These are phyloP conservation scores for Drosophila sulfurigaster DNA, from an alignment of 1,140 invertebrate genomes.

Conservation along the genomic window DNA sequence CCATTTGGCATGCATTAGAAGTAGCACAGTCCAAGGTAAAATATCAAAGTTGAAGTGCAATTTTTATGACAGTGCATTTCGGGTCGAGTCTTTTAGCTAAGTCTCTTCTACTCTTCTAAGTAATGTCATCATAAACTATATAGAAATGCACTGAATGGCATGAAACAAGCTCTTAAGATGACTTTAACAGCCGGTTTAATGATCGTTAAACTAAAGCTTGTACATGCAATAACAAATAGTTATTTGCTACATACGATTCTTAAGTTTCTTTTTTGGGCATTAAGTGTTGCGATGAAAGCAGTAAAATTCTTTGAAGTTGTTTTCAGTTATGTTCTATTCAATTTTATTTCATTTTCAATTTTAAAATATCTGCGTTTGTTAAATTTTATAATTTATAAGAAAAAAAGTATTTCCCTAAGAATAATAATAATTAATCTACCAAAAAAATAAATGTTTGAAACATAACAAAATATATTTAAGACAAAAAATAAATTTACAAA, in stretches of 20 bases:
- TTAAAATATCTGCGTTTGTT: too few relatives aligned
- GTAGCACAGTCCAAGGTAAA: conserved; percentile 65
- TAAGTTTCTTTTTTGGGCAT: too few relatives aligned
- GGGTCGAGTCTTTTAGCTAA: conserved; percentile 29
- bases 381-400: too few relatives aligned
- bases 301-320: too few relatives aligned
- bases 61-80: conserved; percentile 50
- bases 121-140: conserved; percentile 8
- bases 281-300: too few relatives aligned
- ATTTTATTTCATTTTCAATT: too few relatives aligned
- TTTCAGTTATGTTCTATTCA: too few relatives aligned
- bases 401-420: too few relatives aligned
- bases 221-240: background rate
- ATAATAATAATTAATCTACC: too few relatives aligned
- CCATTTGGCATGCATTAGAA: conserved; percentile 80
- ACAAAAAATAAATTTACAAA: too few relatives aligned
- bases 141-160: background rate
- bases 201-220: background rate
- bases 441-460: too few relatives aligned
- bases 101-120: background rate
- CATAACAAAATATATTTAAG: too few relatives aligned
- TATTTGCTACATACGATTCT: background rate
- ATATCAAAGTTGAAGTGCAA: conserved; percentile 81
- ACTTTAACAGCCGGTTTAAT: conserved; percentile 2
- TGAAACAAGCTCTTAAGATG: background rate